Conservation (phyloP, 2,888 invertebrate genomes). For the Crioceris asparagi region DNA sequence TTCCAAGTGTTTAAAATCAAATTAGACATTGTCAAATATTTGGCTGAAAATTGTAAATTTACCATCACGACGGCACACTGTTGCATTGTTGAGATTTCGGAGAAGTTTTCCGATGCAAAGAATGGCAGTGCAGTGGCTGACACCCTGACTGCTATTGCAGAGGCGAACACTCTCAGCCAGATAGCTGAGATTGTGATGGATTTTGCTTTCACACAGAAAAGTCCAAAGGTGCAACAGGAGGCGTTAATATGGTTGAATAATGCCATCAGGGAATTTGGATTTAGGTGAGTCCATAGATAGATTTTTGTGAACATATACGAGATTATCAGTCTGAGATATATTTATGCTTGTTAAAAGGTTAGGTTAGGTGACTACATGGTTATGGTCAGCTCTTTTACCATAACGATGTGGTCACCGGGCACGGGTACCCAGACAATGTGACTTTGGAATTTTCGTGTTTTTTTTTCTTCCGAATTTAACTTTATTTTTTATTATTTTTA, state of each 20-base stretch:
- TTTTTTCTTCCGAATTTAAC: too few species aligned
- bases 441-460: too few species aligned
- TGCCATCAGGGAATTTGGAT: conserved; percentile 79
- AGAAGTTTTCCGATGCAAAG: conserved; percentile 76
- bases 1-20: conserved; percentile 81
- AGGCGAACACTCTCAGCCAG: conserved; percentile 64
- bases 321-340: too few species aligned
- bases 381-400: too few species aligned
- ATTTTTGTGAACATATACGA: too few species aligned
- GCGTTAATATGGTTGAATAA: conserved; percentile 68
- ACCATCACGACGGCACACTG: conserved; percentile 62
- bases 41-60: conserved; percentile 66
- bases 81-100: conserved; percentile 69
- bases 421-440: too few species aligned
- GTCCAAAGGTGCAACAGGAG: conserved; percentile 84
- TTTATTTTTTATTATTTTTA: too few species aligned
- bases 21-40: conserved; percentile 64
- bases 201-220: conserved; percentile 75
- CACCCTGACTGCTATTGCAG: conserved; percentile 64
- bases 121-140: conserved; percentile 60
- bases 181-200: conserved; percentile 60
- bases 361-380: too few species aligned
- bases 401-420: too few species aligned
- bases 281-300: conserved; percentile 63
- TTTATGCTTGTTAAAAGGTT: too few species aligned